These are phyloP conservation scores for Oncorhynchus mykiss DNA, from an alignment of 2,113 vertebrate species.

Conservation along the genomic window DNA sequence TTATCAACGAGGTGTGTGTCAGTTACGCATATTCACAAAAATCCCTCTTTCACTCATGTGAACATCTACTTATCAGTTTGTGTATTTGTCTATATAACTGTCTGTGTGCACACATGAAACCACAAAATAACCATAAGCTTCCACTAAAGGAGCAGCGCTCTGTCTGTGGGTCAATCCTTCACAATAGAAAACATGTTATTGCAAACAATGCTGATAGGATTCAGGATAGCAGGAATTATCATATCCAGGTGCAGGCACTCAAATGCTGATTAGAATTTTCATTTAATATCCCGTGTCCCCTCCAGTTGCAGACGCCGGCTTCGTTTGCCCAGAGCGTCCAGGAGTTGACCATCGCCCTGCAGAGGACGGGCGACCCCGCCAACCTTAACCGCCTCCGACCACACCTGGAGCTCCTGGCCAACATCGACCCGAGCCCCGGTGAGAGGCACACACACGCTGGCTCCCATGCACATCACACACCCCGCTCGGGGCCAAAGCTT, in stretches of 20 bases:
- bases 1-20: background rate
- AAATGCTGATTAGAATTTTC: too few relatives aligned
- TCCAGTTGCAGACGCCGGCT: constrained; percentile 96
- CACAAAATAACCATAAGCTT: background rate
- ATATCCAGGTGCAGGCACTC: too few relatives aligned
- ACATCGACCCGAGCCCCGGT: constrained; percentile 98
- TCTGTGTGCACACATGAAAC: background rate
- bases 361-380: constrained; percentile 95
- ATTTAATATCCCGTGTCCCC: background rate
- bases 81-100: background rate
- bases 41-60: background rate
- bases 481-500: too few relatives aligned
- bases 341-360: constrained; percentile 96
- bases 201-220: too few relatives aligned
- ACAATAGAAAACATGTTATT: too few relatives aligned
- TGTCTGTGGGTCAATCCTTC: too few relatives aligned
- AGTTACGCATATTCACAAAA: background rate
- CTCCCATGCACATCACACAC: background rate
- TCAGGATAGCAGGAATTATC: too few relatives aligned
- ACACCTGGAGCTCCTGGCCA: constrained; percentile 93
- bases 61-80: background rate
- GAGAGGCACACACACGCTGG: constrained; percentile 27
- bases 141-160: too few relatives aligned
- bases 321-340: constrained; percentile 99
- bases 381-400: constrained; percentile 95